Base-by-base conservation (phyloP, 2,113 vertebrate genomes). In the Semnornis frantzii region DNA sequence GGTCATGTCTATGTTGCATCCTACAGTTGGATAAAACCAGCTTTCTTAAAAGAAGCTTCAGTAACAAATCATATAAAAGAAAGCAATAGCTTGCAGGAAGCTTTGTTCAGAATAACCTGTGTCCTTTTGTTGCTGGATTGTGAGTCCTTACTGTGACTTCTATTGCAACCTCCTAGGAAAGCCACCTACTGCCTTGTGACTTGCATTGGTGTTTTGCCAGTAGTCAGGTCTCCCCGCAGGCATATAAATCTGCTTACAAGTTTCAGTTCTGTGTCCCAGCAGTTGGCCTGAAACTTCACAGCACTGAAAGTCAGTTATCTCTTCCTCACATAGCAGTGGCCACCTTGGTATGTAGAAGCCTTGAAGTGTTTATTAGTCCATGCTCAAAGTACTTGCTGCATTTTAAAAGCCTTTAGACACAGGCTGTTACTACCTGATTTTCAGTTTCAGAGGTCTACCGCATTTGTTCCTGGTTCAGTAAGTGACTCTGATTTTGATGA, bases 131-230 rank as follows among this genome's bases (percentile, higher is more conserved):
- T 79, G 24, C 39, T 73, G 59, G 24, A 19, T 82, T 72, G 39
- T 28, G 48, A 79, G 17, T 28, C 46, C 23, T 75, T 39, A 46
- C 25, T 33, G 37, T 64, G 59, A 34, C 24, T 25, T 57, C 28
- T 50, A 7, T 34, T 65, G 33, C 82, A 72, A 24, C 21, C 37
- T 91, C 20, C 28, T 52, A 34, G 54, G 25, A 57, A 87, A 63
- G 39, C 63, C 46, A 18, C 0, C 0, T 70, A 68, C 34, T 55
- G n/a, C 42, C 62, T 50, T 33, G 44, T 31, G 37, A 39, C n/a
- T 63, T 66, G 27, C 10, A 2, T 15, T 90, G 68, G 3, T 24
- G 44, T 83, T 65, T 80, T 87, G n/a, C 25, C 12, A 20, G 1
- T 44, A 20, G 10, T 37, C 27, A 37, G 27, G 27, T 77, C 21